Base-by-base conservation (phyloP, 2,888 invertebrate species). In the Orgyia antiqua region DNA sequence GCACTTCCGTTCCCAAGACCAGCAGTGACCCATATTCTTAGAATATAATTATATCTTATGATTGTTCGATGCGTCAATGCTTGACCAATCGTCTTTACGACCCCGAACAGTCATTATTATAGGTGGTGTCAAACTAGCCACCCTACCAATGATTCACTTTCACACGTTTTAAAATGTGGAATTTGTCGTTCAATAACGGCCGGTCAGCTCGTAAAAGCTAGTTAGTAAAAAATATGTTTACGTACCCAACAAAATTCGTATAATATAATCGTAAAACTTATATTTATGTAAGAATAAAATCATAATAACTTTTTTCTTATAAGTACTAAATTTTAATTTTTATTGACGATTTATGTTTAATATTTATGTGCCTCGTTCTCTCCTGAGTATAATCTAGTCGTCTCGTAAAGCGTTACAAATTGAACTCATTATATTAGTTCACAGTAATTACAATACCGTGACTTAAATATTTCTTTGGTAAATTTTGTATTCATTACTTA, bases 231-330 rank as follows among this genome's bases (percentile, higher is more conserved):
- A 30, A 29, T 27, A 33, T 46, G 51, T 55, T 58, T 61, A 63
- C 56, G 52, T 43, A 58, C 49, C 55, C 46, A 58, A 63, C 56
- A 46, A 51, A 44, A 57, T 59, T 47, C 51, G 78, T 61, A 82
- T 83, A 80, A 79, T 79, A 75, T 69, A 70, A 70, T 72, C 76
- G 78, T 83, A 79, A 84, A 82, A 76, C 58, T 64, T 38, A 69
- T 74, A 72, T 73, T 75, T 76, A 71, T 70, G 59, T 57, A 43
- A 47, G 58, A 60, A 55, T 17, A 38, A 31, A 29, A 38, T 50
- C 38, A 31, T 44, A 38, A 45, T 26, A 32, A 32, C 32, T 53
- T 54, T 49, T 41, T 41, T 54, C 50, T 42, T 37, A 36, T 38
- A n/a, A n/a, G n/a, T n/a, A n/a, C n/a, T n/a, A n/a, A n/a, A 56